Evolutionary conservation across 2,888 invertebrate species (phyloP).

Genomic region (Hofmannophila pseudospretella): DNA sequence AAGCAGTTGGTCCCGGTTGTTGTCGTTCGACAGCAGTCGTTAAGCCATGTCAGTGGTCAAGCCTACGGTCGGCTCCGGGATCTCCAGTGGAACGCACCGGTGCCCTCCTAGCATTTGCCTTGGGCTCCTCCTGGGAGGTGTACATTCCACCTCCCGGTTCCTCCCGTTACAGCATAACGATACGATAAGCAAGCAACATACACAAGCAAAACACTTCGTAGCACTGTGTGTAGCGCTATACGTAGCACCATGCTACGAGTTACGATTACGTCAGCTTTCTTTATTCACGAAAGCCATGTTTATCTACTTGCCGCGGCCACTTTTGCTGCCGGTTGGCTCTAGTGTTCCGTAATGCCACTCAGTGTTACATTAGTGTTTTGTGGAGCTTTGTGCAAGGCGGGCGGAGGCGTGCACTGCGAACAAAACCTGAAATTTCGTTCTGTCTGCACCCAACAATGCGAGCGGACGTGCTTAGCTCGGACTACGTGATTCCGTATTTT

Average conservation of each 20-base stretch:
- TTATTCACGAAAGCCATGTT: not conserved
- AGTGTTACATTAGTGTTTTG: conserved; percentile 9
- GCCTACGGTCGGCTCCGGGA: too few species aligned
- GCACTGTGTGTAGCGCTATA: not conserved
- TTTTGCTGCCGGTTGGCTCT: conserved; percentile 1
- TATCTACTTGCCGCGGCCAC: conserved; percentile 4
- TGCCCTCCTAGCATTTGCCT: too few species aligned
- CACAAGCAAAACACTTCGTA: too few species aligned
- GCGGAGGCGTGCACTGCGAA: conserved; percentile 8
- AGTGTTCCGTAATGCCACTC: not conserved
- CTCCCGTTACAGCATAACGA: too few species aligned
- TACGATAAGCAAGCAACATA: too few species aligned
- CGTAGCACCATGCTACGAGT: conserved; percentile 5
- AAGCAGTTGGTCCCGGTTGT: too few species aligned
- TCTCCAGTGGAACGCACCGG: too few species aligned
- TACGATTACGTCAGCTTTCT: not conserved
- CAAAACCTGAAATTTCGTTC: conserved; percentile 17
- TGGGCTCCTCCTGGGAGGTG: too few species aligned
- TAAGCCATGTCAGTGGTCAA: too few species aligned
- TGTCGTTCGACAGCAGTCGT: too few species aligned
- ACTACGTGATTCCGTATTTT: conserved; percentile 9
- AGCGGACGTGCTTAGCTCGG: conserved; percentile 11
- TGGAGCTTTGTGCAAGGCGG: conserved; percentile 8
- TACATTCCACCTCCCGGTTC: too few species aligned
- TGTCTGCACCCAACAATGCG: conserved; percentile 12